Evolutionary conservation across 30 jellyfish, hydroid and myxozoan species (phyloP).

Genomic region (Sanderia malayensis): DNA sequence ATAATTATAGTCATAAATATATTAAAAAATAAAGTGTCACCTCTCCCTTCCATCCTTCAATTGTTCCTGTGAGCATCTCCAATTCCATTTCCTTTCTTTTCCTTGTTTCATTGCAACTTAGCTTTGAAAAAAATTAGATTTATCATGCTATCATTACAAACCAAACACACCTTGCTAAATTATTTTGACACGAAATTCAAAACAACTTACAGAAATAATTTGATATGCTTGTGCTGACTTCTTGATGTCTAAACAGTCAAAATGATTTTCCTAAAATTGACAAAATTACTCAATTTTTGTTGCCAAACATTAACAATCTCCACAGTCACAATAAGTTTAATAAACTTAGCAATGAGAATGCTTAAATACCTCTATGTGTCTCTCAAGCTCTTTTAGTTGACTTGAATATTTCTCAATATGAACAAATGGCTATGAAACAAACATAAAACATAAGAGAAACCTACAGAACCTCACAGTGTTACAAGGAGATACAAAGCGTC

Average conservation of each 20-base stretch:
- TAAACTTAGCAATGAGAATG: too few relatives aligned
- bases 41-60: conserved; percentile 99
- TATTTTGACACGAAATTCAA: neutral
- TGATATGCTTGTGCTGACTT: conserved; percentile 97
- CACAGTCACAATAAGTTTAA: too few relatives aligned
- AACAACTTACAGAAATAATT: conserved; percentile 82
- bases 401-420: conserved; percentile 88
- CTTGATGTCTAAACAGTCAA: conserved; percentile 88
- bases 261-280: conserved; percentile 60
- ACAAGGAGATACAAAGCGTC: too few relatives aligned
- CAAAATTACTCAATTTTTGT: neutral
- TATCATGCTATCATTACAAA: too few relatives aligned
- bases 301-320: too few relatives aligned
- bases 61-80: conserved; percentile 90
- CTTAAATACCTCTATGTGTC: conserved; percentile 85
- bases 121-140: conserved; percentile 45
- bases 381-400: conserved; percentile 83
- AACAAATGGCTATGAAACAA: conserved; percentile 79
- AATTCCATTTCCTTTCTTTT: conserved; percentile 95
- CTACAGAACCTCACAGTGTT: too few relatives aligned
- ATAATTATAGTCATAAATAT: too few relatives aligned
- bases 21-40: too few relatives aligned
- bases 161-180: neutral
- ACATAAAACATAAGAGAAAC: too few relatives aligned
- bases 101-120: conserved; percentile 94